phyloP scores from a whole-genome alignment of 2,797 vertebrate species.

The Poeciliopsis turneri region DNA sequence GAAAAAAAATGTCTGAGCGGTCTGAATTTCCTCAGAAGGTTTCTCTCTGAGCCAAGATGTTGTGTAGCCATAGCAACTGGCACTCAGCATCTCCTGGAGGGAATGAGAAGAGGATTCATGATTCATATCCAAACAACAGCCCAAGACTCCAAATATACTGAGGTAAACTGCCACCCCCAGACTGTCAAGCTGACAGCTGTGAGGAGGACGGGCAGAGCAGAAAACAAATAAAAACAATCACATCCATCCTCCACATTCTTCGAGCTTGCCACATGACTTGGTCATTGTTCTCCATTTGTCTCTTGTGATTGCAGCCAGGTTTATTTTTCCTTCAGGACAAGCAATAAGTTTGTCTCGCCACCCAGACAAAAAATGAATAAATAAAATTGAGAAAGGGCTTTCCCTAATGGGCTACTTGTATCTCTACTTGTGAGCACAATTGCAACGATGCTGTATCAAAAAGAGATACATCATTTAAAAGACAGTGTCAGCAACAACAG shows the following conservation, averaged over 20 bases:
- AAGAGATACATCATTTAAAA: background rate
- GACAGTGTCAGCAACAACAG: background rate
- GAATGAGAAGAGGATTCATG: constrained; percentile 63
- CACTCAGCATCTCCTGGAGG: constrained; percentile 64
- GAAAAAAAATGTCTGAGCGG: constrained; percentile 45
- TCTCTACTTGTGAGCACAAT: too few species aligned
- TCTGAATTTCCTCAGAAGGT: constrained; percentile 65
- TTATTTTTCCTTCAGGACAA: constrained; percentile 29
- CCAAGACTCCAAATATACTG: constrained; percentile 73
- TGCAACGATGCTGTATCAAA: background rate
- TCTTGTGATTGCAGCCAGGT: constrained; percentile 38
- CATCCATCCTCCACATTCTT: constrained; percentile 17
- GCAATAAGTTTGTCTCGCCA: constrained; percentile 39
- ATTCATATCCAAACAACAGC: constrained; percentile 75
- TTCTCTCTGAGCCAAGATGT: constrained; percentile 52
- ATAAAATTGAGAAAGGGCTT: constrained; percentile 28
- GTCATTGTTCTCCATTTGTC: constrained; percentile 49
- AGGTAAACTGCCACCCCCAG: constrained; percentile 72
- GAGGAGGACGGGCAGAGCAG: constrained; percentile 56
- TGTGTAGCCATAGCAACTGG: constrained; percentile 76
- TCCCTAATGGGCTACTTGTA: constrained; percentile 21
- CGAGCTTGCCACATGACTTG: constrained; percentile 15
- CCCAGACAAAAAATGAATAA: constrained; percentile 19
- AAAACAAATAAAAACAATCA: constrained; percentile 68
- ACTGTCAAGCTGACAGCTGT: constrained; percentile 70